Conservation (phyloP, 2,888 invertebrate species). For the Zhuqinia jingwanae region DNA sequence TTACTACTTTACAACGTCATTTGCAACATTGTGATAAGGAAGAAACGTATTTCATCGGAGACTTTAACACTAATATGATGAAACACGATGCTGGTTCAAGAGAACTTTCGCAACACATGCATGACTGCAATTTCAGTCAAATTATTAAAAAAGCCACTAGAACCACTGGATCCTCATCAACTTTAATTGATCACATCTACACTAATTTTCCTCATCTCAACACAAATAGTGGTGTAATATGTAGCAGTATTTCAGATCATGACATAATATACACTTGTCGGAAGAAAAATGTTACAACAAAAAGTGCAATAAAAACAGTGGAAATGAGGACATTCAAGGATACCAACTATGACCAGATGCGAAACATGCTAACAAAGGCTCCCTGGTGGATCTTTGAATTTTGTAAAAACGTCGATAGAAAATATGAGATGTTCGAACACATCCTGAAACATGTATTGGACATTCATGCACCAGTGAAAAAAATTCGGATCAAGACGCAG, state of each 20-base stretch:
- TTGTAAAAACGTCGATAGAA: neutral
- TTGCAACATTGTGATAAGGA: neutral
- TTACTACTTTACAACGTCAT: neutral
- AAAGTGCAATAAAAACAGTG: neutral
- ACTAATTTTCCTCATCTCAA: neutral
- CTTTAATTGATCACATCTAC: neutral
- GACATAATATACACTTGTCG: neutral
- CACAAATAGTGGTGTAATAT: neutral
- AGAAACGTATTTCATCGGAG: neutral
- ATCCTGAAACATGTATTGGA: neutral
- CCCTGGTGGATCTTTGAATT: constrained; percentile 12
- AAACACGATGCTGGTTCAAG: neutral
- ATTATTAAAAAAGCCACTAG: neutral
- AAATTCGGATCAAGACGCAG: neutral
- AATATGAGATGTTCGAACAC: neutral
- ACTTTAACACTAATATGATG: neutral
- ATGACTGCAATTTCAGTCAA: neutral
- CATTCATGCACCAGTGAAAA: neutral
- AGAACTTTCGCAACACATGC: neutral
- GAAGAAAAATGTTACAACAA: neutral
- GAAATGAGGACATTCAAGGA: neutral
- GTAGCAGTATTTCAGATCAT: constrained; percentile 13
- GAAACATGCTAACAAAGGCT: neutral
- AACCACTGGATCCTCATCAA: neutral
- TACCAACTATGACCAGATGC: neutral